Percentiles rank a stretch among this genome's conserved stretches.
Conservation (phyloP, 2,888 invertebrate species). For the Barypeithes pellucidus region DNA sequence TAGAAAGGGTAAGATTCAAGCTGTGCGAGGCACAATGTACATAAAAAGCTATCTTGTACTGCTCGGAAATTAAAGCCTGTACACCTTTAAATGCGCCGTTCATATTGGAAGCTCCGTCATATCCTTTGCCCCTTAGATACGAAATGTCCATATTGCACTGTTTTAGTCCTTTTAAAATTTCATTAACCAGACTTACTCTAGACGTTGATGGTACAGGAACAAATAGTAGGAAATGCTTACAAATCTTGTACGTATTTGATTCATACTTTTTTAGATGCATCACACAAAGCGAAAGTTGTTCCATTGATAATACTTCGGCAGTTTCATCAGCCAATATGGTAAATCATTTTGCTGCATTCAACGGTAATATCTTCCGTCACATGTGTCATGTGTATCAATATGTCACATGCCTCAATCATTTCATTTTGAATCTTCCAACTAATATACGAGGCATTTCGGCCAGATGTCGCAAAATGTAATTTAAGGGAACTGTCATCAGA, state of each 20-base stretch:
- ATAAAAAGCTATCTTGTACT: constrained; percentile 32
- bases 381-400: too few relatives aligned
- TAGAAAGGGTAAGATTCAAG: constrained; percentile 33
- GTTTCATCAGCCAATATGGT: not conserved
- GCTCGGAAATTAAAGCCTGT: constrained; percentile 13
- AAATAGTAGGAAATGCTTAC: not conserved
- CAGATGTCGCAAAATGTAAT: too few relatives aligned
- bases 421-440: too few relatives aligned
- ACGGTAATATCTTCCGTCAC: too few relatives aligned
- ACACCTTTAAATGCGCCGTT: constrained; percentile 33
- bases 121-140: constrained; percentile 31
- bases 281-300: not conserved
- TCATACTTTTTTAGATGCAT: not conserved
- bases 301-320: not conserved
- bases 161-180: not conserved
- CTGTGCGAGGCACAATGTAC: constrained; percentile 37
- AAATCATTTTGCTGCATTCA: too few relatives aligned
- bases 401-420: too few relatives aligned
- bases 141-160: not conserved
- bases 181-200: not conserved
- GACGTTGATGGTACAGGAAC: not conserved
- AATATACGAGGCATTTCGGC: too few relatives aligned
- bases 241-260: not conserved
- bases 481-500: too few relatives aligned
- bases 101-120: constrained; percentile 44